Evolutionary conservation across 2,888 invertebrate species (phyloP).

Genomic region (Habroteleia sp.): DNA sequence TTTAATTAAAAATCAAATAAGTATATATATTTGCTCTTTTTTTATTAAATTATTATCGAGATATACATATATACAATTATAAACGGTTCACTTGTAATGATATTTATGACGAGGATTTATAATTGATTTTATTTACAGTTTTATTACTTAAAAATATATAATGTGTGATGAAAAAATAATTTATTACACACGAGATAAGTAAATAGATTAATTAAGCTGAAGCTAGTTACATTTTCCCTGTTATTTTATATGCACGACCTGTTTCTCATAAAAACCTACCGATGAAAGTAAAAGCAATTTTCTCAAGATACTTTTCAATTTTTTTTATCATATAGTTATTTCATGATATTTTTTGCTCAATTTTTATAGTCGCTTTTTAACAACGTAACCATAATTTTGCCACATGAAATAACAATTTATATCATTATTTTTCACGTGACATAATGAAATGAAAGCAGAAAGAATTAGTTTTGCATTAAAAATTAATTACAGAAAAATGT

Average conservation of each 20-base stretch:
- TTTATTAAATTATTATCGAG: too few species aligned
- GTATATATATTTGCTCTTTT: too few species aligned
- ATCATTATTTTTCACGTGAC: conserved; percentile 9
- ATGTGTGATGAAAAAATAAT: neutral
- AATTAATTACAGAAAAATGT: conserved; percentile 10
- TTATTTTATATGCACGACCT: neutral
- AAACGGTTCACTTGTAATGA: too few species aligned
- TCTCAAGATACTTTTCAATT: conserved; percentile 18
- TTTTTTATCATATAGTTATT: neutral
- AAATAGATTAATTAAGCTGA: too few species aligned
- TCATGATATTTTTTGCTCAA: neutral
- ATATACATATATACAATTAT: too few species aligned
- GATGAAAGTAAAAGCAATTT: conserved; percentile 33
- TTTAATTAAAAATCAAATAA: too few species aligned
- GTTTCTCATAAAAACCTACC: conserved; percentile 1
- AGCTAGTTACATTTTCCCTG: neutral
- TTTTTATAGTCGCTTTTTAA: conserved; percentile 1
- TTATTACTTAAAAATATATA: neutral
- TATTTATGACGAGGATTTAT: too few species aligned
- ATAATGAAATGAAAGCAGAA: conserved; percentile 12
- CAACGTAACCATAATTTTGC: neutral
- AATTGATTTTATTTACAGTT: too few species aligned
- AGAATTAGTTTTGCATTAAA: conserved; percentile 1
- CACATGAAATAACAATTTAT: neutral
- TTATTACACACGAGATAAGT: too few species aligned